Percentiles rank a stretch among this genome's conserved stretches.
These are phyloP conservation scores for Busseola fusca DNA, from an alignment of 2,888 invertebrate species.

Conservation along the genomic window DNA sequence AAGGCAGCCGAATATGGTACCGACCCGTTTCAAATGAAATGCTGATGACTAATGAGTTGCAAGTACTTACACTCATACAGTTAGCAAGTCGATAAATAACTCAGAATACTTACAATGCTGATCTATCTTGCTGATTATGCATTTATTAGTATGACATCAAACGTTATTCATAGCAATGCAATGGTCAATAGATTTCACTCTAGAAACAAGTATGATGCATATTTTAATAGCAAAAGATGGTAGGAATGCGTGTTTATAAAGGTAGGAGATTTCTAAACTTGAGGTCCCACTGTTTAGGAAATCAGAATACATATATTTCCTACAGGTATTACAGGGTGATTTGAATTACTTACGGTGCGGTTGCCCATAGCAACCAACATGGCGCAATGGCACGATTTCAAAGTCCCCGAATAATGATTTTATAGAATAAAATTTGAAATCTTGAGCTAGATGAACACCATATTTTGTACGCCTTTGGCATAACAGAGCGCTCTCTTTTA, in stretches of 20 bases:
- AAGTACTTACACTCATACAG: slow-evolving; percentile 11
- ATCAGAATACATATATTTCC: slow-evolving; percentile 18
- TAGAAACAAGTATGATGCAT: slow-evolving; percentile 12
- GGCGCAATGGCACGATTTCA: slow-evolving; percentile 1
- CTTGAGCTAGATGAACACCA: too few relatives aligned
- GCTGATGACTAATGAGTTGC: slow-evolving; percentile 23
- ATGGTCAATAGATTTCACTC: slow-evolving; percentile 4
- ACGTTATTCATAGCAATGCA: slow-evolving; percentile 22
- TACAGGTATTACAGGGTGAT: slow-evolving; percentile 14
- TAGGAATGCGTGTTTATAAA: background rate
- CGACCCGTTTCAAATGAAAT: slow-evolving; percentile 22
- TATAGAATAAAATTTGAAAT: too few relatives aligned
- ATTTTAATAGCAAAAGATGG: slow-evolving; percentile 1
- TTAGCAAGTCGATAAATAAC: slow-evolving; percentile 28
- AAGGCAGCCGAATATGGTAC: slow-evolving; percentile 5
- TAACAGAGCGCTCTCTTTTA: too few relatives aligned
- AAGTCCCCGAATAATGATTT: background rate
- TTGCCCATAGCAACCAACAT: slow-evolving; percentile 33
- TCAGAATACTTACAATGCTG: slow-evolving; percentile 18
- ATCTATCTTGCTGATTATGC: slow-evolving; percentile 23
- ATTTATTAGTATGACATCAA: slow-evolving; percentile 20
- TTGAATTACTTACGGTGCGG: slow-evolving; percentile 17
- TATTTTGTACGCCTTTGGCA: too few relatives aligned
- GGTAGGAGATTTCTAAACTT: background rate
- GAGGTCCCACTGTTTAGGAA: background rate